A percentile compares a stretch with the other conserved stretches of the same genome.
Conservation (phyloP, 2,797 vertebrate species). For the Crenichthys baileyi region DNA sequence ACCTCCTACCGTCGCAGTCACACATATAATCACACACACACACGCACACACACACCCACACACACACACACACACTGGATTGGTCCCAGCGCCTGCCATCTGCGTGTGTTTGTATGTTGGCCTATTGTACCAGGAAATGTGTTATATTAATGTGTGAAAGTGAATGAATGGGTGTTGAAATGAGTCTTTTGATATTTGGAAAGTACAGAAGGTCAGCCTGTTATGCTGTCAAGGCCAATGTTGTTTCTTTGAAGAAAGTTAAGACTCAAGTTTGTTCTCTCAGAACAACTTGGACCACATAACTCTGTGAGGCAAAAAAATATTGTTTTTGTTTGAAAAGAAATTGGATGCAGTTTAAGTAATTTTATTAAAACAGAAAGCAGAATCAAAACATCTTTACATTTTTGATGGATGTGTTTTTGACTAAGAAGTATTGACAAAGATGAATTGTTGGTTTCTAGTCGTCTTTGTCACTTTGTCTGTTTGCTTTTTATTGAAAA, state of each 20-base stretch:
- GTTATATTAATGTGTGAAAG: constrained; percentile 82
- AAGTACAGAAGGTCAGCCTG: constrained; percentile 82
- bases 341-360: constrained; percentile 37
- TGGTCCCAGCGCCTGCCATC: constrained; percentile 78
- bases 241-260: constrained; percentile 78
- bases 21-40: constrained; percentile 28
- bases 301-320: constrained; percentile 39
- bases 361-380: constrained; percentile 26
- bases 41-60: constrained; percentile 29
- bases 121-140: constrained; percentile 82
- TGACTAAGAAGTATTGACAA: constrained; percentile 24
- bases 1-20: constrained; percentile 70
- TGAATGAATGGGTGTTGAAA: constrained; percentile 82
- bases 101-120: constrained; percentile 83
- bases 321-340: constrained; percentile 9
- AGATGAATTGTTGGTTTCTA: not conserved
- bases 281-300: constrained; percentile 57
- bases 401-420: not conserved
- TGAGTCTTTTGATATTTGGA: constrained; percentile 83
- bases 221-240: constrained; percentile 76
- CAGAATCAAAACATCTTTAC: constrained; percentile 8
- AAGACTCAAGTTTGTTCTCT: constrained; percentile 65
- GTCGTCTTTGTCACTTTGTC: not conserved
- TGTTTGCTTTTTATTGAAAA: not conserved
- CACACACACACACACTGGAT: constrained; percentile 64